Evolutionary conservation across 2,797 vertebrate species (phyloP).

Genomic region (Acrocephalus scirpaceus): DNA sequence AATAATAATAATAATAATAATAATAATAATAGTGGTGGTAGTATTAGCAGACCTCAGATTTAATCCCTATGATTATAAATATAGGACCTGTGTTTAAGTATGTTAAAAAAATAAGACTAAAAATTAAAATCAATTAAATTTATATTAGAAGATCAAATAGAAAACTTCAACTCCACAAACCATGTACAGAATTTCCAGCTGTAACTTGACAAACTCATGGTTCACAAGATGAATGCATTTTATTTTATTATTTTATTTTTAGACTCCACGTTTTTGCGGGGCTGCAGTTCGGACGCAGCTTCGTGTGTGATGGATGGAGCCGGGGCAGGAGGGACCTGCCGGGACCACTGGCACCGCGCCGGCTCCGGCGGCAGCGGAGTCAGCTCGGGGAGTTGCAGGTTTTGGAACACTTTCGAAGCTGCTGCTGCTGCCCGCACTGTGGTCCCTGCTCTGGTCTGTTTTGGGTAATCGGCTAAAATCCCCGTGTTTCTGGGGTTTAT

Average conservation of each 20-base stretch:
- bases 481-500: not conserved
- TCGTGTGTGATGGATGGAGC: not conserved
- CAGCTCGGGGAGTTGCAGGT: rapidly evolving
- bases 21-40: too few species aligned
- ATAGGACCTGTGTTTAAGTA: not conserved
- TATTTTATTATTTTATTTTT: not conserved
- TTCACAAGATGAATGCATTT: rapidly evolving
- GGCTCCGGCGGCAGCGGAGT: not conserved
- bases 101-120: not conserved
- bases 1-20: not conserved
- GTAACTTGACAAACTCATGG: rapidly evolving
- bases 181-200: not conserved
- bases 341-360: not conserved
- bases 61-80: not conserved
- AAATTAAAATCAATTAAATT: not conserved
- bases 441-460: not conserved
- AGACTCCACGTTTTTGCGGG: too few species aligned
- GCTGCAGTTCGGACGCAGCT: rapidly evolving
- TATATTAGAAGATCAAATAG: not conserved
- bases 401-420: not conserved
- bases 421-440: not conserved
- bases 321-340: not conserved
- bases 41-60: not conserved
- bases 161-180: not conserved
- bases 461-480: not conserved